A percentile compares a stretch with the other conserved stretches of the same genome.
phyloP scores from a whole-genome alignment of 2,113 vertebrate genomes.

The Cebidichthys violaceus region DNA sequence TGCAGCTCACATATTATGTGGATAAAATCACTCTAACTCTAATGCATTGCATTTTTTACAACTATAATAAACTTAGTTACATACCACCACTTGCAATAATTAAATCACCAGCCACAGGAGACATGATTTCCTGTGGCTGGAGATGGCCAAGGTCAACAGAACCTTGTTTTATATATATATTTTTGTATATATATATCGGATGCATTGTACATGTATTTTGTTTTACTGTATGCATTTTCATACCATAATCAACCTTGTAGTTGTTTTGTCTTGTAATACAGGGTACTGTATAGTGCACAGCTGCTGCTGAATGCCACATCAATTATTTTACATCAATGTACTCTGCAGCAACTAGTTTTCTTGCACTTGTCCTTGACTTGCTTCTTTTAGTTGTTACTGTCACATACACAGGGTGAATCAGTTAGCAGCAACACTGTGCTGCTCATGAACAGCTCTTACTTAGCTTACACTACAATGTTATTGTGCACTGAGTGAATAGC shows the following conservation, averaged over 20 bases:
- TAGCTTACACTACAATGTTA: too few species aligned
- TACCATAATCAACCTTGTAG: not conserved
- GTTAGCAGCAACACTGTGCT: not conserved
- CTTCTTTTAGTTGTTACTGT: not conserved
- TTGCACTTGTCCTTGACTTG: not conserved
- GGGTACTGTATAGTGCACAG: not conserved
- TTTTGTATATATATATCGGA: too few species aligned
- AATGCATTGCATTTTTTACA: too few species aligned
- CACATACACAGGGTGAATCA: not conserved
- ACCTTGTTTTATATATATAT: too few species aligned
- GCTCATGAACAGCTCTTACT: not conserved
- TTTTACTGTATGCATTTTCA: not conserved
- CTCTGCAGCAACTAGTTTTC: not conserved
- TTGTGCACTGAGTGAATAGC: not conserved
- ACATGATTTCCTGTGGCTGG: too few species aligned
- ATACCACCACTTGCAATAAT: too few species aligned
- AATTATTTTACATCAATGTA: not conserved
- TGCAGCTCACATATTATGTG: too few species aligned
- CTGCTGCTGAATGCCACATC: not conserved
- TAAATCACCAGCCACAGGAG: too few species aligned
- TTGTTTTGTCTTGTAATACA: not conserved
- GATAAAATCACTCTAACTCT: too few species aligned
- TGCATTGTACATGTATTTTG: not conserved
- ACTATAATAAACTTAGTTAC: too few species aligned
- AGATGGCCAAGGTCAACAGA: too few species aligned